phyloP scores from a whole-genome alignment of 37 sponge, comb jelly and placozoan species.

The Halisarca cf. caerulea region DNA sequence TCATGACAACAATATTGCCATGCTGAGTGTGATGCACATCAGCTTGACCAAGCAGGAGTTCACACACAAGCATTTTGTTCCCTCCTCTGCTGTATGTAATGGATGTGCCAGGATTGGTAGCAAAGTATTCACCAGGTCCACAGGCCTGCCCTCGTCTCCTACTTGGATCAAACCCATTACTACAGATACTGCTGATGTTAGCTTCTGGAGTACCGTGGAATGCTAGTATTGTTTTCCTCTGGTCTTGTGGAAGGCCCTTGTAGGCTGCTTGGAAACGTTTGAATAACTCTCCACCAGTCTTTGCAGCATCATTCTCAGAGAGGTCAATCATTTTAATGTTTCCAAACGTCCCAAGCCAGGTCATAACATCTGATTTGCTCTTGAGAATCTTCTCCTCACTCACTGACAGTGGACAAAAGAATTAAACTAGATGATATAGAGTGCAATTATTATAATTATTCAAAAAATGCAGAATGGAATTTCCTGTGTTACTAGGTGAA shows the following conservation, averaged over 20 bases:
- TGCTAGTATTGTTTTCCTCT: slow-evolving; percentile 73
- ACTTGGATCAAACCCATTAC: slow-evolving; percentile 65
- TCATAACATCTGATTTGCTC: too few relatives aligned
- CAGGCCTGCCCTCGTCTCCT: slow-evolving; percentile 48
- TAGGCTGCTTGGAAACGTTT: slow-evolving; percentile 42
- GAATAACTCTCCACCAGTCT: slow-evolving; percentile 60
- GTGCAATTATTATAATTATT: too few relatives aligned
- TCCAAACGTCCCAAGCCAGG: too few relatives aligned
- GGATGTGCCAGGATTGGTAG: slow-evolving; percentile 53
- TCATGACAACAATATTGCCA: slow-evolving; percentile 71
- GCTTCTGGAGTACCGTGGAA: slow-evolving; percentile 76
- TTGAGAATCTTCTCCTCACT: too few relatives aligned
- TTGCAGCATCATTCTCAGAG: too few relatives aligned
- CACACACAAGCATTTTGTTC: slow-evolving; percentile 79
- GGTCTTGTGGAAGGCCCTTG: slow-evolving; percentile 35
- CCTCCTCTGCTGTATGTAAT: slow-evolving; percentile 64
- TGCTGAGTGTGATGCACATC: slow-evolving; percentile 66
- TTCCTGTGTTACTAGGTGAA: too few relatives aligned
- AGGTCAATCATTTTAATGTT: too few relatives aligned
- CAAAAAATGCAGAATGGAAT: too few relatives aligned
- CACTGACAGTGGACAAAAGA: too few relatives aligned
- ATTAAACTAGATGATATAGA: too few relatives aligned
- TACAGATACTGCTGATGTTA: slow-evolving; percentile 72
- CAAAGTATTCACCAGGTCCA: slow-evolving; percentile 86
- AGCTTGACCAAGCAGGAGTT: slow-evolving; percentile 61